phyloP scores from a whole-genome alignment of 2,797 vertebrate genomes.

The Gymnoscopelus braueri region DNA sequence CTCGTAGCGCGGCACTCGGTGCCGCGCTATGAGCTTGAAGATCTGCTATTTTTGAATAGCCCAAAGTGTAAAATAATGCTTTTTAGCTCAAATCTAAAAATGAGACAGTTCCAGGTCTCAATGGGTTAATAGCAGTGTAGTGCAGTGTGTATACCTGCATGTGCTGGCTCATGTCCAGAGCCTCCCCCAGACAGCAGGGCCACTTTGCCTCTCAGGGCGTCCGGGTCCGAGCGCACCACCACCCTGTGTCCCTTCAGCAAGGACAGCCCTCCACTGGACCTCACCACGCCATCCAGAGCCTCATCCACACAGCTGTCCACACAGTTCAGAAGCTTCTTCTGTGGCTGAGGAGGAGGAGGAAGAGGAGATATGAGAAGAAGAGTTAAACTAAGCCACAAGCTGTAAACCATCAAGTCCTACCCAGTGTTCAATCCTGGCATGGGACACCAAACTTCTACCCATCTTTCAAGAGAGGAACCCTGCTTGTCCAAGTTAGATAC shows the following conservation, averaged over 20 bases:
- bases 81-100: too few species aligned
- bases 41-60: too few species aligned
- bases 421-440: too few species aligned
- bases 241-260: constrained; percentile 88
- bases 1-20: too few species aligned
- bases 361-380: not conserved
- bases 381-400: not conserved
- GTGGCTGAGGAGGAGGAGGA: constrained; percentile 42
- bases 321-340: constrained; percentile 88
- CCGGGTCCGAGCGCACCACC: constrained; percentile 84
- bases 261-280: constrained; percentile 76
- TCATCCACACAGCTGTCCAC: constrained; percentile 88
- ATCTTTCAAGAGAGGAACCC: too few species aligned
- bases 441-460: too few species aligned
- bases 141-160: constrained; percentile 81
- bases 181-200: constrained; percentile 92
- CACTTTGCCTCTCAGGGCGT: constrained; percentile 83
- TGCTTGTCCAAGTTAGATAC: too few species aligned
- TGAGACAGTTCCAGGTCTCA: too few species aligned
- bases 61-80: too few species aligned
- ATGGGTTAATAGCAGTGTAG: too few species aligned
- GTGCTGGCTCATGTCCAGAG: constrained; percentile 94
- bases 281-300: constrained; percentile 83
- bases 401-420: too few species aligned
- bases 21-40: too few species aligned